A percentile compares a stretch with the other conserved stretches of the same genome.
These are phyloP conservation scores for Rhabdornis inornatus DNA, from an alignment of 2,113 vertebrate species.

Conservation along the genomic window DNA sequence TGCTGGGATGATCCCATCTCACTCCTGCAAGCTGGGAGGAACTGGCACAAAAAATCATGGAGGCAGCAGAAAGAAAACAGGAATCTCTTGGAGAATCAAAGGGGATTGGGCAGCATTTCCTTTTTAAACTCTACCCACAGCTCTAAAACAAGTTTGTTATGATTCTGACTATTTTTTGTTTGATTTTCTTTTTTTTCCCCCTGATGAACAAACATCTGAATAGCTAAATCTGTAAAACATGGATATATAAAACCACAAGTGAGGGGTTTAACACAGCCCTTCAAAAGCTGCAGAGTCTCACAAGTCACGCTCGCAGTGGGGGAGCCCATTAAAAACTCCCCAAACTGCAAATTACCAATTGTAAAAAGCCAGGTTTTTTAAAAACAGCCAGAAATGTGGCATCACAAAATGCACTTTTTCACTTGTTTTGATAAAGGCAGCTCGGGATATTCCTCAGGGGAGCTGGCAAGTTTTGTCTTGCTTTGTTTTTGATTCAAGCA, in stretches of 20 bases:
- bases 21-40: background rate
- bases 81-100: background rate
- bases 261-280: background rate
- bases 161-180: background rate
- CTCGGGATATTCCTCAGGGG: constrained; percentile 11
- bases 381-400: background rate
- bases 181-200: too few relatives aligned
- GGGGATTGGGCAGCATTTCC: background rate
- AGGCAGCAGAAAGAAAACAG: background rate
- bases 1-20: background rate
- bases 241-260: background rate
- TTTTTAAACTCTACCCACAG: background rate
- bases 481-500: constrained; percentile 19
- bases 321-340: constrained; percentile 16
- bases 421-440: constrained; percentile 35
- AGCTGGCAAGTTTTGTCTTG: background rate
- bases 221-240: background rate
- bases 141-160: background rate
- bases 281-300: background rate
- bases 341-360: background rate
- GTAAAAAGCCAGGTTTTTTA: background rate
- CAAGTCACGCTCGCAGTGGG: background rate
- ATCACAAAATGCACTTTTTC: background rate
- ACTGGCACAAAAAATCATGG: accelerated
- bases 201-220: background rate